Evolutionary conservation across 2,797 vertebrate species (phyloP), one percentile per base, ranked within the genome.

Genomic region (Vultur gryphus): DNA sequence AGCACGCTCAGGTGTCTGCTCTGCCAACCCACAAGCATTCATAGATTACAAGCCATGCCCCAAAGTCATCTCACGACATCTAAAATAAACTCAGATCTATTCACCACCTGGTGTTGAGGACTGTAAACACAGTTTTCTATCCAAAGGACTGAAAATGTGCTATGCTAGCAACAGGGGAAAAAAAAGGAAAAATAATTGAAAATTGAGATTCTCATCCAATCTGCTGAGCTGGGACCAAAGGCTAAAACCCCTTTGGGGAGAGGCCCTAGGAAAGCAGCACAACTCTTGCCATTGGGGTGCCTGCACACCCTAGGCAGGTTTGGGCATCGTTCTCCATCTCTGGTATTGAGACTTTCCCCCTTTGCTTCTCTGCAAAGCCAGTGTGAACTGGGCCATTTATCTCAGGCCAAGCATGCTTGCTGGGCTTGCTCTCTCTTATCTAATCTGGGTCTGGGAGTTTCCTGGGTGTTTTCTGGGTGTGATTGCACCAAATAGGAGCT

Each of bases 131-230:
- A 66, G 14, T 7, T 79, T 55, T 87, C 76, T 58, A 9, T 37
- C 15, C 55, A 37, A 81, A 87, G 66, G n/a, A 28, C n/a, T 87
- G 49, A 55, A 59, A 80, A 71, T 3, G 2, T 51, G 28, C 55
- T 25, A 5, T 12, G 10, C 6, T 7, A 77, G 35, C 59, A 55
- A 44, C 9, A 4, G 5, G 1, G 25, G 7, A 1, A 1, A 2
- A 16, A 28, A 26, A 21, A 7, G 6, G 10, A 35, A 76, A 89
- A 93, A 35, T 48, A 20, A 24, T 12, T 51, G 43, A 58, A 84
- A 91, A 44, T 17, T 37, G 21, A 62, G 21, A 46, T 82, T 81
- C 39, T 55, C 13, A 24, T 55, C 43, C 41, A 37, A 6, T 33
- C 28, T 44, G 5, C 51, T 83, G 43, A 84, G 37, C n/a, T 76